phyloP scores from a whole-genome alignment of 2,797 vertebrate species.

The Pelodytes ibericus region DNA sequence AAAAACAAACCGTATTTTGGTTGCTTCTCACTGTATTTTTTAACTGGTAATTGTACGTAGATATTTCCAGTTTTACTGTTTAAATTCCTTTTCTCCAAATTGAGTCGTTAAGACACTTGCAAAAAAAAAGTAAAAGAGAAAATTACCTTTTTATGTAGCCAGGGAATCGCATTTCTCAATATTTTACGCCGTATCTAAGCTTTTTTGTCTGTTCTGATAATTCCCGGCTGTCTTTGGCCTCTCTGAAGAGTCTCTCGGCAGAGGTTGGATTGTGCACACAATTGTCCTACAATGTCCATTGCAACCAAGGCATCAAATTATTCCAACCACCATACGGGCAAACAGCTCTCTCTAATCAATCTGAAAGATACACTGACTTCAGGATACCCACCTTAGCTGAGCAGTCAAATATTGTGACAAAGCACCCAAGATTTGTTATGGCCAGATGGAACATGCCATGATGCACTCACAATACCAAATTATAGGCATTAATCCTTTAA shows the following conservation, averaged over 20 bases:
- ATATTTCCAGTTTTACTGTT: conserved; percentile 56
- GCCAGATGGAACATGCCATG: too few species aligned
- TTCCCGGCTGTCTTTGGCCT: neutral
- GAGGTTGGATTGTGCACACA: neutral
- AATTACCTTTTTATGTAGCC: conserved; percentile 55
- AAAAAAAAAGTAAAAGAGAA: conserved; percentile 52
- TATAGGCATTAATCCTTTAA: too few species aligned
- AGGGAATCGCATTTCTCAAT: conserved; percentile 49
- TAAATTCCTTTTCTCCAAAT: conserved; percentile 56
- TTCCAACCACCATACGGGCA: conserved; percentile 7
- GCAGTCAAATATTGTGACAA: too few species aligned
- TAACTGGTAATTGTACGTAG: conserved; percentile 56
- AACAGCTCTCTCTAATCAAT: neutral
- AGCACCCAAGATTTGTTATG: too few species aligned
- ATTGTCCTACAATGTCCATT: neutral
- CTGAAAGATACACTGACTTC: too few species aligned
- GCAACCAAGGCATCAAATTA: neutral
- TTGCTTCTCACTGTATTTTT: conserved; percentile 47
- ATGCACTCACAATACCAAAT: too few species aligned
- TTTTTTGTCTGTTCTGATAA: conserved; percentile 17
- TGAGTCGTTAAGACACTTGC: conserved; percentile 54
- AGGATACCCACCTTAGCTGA: too few species aligned
- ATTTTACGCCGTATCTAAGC: conserved; percentile 29
- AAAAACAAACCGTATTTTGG: conserved; percentile 51
- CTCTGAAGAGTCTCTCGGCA: neutral